Conservation (phyloP, 2,797 vertebrate species). For the Enteromius radiatus region DNA sequence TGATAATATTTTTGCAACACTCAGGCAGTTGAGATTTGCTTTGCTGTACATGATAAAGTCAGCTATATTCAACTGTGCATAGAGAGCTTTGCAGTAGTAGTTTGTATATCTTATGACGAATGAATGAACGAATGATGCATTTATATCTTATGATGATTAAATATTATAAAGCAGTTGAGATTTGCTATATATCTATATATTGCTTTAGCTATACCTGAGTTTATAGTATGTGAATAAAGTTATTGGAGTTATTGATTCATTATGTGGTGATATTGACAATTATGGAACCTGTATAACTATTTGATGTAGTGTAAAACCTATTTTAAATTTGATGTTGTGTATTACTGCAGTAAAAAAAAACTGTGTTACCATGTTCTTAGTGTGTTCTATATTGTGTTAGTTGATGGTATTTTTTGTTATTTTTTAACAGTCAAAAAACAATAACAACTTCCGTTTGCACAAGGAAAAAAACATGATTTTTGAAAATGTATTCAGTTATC, state of each 20-base stretch:
- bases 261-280: not conserved
- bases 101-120: not conserved
- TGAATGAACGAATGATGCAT: no score
- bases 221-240: not conserved
- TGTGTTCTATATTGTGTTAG: no score
- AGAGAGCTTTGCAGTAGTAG: not conserved
- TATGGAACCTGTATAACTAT: not conserved
- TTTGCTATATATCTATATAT: not conserved
- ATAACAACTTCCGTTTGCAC: no score
- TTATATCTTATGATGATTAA: no score
- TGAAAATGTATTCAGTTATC: no score
- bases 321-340: not conserved
- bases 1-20: not conserved
- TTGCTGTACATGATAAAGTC: not conserved
- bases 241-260: not conserved
- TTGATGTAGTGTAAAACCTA: not conserved
- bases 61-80: not conserved
- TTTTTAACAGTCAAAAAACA: no score
- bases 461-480: no score
- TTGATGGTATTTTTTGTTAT: no score
- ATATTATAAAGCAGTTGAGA: not conserved
- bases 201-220: not conserved
- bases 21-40: not conserved
- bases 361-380: no score
- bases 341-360: not conserved